Percentiles rank a stretch among this genome's conserved stretches.
These are phyloP conservation scores for Listrodromus nycthemerus DNA, from an alignment of 2,888 invertebrate genomes.

Conservation along the genomic window DNA sequence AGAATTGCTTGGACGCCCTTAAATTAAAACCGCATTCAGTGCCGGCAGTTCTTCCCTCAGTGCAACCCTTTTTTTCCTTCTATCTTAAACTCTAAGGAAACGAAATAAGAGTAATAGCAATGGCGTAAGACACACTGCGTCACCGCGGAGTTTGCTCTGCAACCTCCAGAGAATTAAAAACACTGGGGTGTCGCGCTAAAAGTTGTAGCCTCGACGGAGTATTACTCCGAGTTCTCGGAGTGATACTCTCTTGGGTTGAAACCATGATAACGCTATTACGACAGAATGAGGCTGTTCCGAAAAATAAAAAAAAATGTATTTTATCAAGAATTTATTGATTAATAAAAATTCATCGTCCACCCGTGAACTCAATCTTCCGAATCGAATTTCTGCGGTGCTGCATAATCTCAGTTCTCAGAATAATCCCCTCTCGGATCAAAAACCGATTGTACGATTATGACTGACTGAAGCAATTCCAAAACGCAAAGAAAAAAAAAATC, in stretches of 20 bases:
- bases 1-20: slow-evolving; percentile 64
- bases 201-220: slow-evolving; percentile 57
- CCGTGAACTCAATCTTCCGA: too few relatives aligned
- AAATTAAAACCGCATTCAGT: slow-evolving; percentile 65
- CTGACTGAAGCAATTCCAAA: neutral
- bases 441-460: slow-evolving; percentile 53
- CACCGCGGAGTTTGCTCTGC: neutral
- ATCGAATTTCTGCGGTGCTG: too few relatives aligned
- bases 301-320: neutral
- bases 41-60: slow-evolving; percentile 33
- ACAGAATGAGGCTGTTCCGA: neutral
- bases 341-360: neutral
- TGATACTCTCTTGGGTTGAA: slow-evolving; percentile 44
- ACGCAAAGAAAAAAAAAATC: neutral
- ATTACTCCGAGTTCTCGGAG: slow-evolving; percentile 45
- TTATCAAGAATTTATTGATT: neutral
- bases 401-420: neutral
- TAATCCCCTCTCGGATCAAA: slow-evolving; percentile 42
- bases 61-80: slow-evolving; percentile 7
- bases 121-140: slow-evolving; percentile 29
- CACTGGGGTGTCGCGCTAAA: slow-evolving; percentile 62
- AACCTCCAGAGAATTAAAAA: slow-evolving; percentile 63
- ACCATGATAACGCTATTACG: slow-evolving; percentile 54
- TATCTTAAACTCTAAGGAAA: slow-evolving; percentile 55
- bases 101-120: slow-evolving; percentile 63